Evolutionary conservation across 2,797 vertebrate species (phyloP).

Genomic region (Ispidina picta): DNA sequence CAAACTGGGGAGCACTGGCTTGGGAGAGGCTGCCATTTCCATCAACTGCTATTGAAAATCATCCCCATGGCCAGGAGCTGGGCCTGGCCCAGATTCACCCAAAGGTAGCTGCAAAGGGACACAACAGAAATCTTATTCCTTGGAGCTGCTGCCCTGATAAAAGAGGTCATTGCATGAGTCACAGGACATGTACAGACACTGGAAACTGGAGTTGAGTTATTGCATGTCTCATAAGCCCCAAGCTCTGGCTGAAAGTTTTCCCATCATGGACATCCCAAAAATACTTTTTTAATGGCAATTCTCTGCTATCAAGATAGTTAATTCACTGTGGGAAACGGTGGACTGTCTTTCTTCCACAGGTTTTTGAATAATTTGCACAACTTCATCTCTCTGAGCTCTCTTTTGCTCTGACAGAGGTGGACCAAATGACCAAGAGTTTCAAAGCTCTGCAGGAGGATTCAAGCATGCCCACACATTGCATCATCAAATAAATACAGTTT

Average conservation of each 20-base stretch:
- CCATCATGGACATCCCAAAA: background rate
- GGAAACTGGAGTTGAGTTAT: background rate
- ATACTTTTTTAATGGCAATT: background rate
- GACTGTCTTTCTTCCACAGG: background rate
- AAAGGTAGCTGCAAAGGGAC: background rate
- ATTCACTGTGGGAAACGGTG: background rate
- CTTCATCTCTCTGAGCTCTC: background rate
- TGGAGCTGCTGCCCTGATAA: background rate
- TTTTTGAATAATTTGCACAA: background rate
- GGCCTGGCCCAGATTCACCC: background rate
- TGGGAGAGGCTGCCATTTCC: background rate
- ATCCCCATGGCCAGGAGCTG: background rate
- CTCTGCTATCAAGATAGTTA: background rate
- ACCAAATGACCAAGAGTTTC: background rate
- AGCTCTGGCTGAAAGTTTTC: background rate
- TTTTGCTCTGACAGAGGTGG: background rate
- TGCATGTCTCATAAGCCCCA: background rate
- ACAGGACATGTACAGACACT: background rate
- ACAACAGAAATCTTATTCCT: background rate
- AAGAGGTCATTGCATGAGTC: background rate
- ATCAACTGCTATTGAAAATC: background rate
- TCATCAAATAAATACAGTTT: background rate
- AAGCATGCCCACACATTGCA: background rate
- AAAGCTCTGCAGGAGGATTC: background rate
- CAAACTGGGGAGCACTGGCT: accelerated